Base-by-base conservation (phyloP, 2,888 invertebrate genomes). In the Globia sparganii region DNA sequence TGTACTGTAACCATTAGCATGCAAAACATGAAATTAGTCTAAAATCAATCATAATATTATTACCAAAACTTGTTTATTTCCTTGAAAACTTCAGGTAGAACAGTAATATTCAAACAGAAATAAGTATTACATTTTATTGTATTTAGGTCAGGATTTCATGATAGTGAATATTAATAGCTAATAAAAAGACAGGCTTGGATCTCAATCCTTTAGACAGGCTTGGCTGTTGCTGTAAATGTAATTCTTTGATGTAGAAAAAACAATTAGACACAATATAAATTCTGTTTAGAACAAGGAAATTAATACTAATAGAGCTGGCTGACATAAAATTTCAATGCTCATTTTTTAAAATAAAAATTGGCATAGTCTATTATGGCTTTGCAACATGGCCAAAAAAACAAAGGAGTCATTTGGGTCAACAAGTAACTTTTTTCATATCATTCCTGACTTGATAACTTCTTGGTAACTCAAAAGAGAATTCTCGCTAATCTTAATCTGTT, bases 1-100 rank as follows among this genome's bases (percentile, higher is more conserved):
- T 85, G 40, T n/a, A 43, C 31, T 64, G 37, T 74, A 71, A 72
- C 46, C 31, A 73, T 76, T 87, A 76, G 76, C 67, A 75, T 77
- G 69, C 49, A 43, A 66, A 66, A 73, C 18, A 62, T 73, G 31
- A 76, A 78, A 72, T 58, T 66, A 21, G 59, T 77, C 31, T 65
- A 40, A 64, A 61, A 58, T 61, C 58, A 72, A 75, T 72, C 46
- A 49, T 56, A 69, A 73, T 73, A 65, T 67, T 46, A 62, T 64
- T 64, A 31, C 49, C 40, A 64, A 68, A 65, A 49, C 37, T 9
- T 13, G 1, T 43, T 25, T 37, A 15, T 18, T 71, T 34, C 34
- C 18, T 80, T 64, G 31, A 68, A 71, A 65, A 68, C n/a, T 37
- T 67, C 4, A 64, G 25, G 25, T 46, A 58, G n/a, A 58, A 25